Conservation (phyloP, 2,888 invertebrate genomes). For the Hyles lineata region DNA sequence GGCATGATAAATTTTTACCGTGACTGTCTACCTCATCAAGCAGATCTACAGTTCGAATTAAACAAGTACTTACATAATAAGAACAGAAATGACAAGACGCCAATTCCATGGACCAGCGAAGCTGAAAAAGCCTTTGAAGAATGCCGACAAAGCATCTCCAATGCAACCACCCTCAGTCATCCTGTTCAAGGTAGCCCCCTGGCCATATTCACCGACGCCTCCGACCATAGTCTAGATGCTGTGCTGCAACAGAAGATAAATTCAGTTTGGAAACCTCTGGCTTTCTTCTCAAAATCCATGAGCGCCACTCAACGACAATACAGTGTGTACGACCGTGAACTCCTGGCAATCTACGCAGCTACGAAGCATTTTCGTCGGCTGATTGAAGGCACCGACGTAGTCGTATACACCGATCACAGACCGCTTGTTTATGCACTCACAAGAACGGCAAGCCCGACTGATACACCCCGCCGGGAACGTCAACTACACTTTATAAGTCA, state of each 20-base stretch:
- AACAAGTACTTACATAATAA: slow-evolving; percentile 4
- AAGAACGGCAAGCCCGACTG: slow-evolving; percentile 31
- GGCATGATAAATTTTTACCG: neutral
- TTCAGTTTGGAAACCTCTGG: slow-evolving; percentile 19
- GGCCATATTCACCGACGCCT: slow-evolving; percentile 20
- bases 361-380: neutral
- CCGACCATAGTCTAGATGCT: slow-evolving; percentile 2
- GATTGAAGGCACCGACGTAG: slow-evolving; percentile 30
- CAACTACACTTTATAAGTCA: slow-evolving; percentile 41
- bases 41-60: neutral
- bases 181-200: neutral
- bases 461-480: slow-evolving; percentile 38
- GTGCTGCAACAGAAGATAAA: slow-evolving; percentile 24
- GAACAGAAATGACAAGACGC: neutral
- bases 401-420: slow-evolving; percentile 39
- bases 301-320: slow-evolving; percentile 14
- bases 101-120: neutral
- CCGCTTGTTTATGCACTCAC: slow-evolving; percentile 36
- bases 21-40: neutral
- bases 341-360: neutral
- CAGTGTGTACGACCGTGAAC: slow-evolving; percentile 27
- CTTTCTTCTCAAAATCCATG: slow-evolving; percentile 24
- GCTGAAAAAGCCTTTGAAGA: slow-evolving; percentile 6
- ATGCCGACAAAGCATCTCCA: slow-evolving; percentile 2
- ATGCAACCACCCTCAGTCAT: neutral